phyloP scores from a whole-genome alignment of 2,797 vertebrate species.

The Odontamblyopus rebecca region DNA sequence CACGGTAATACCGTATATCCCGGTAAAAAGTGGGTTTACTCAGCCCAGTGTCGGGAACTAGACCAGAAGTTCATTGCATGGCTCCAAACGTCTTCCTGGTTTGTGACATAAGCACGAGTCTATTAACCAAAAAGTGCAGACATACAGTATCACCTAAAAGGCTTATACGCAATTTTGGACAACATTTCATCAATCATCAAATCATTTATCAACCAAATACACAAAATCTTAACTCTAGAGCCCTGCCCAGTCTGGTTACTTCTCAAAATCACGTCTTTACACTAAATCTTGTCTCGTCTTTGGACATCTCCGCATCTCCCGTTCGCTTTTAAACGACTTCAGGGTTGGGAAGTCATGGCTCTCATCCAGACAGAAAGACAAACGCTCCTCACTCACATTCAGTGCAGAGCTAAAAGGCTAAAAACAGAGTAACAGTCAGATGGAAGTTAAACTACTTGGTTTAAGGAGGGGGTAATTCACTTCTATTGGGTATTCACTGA shows the following conservation, averaged over 20 bases:
- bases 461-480: background rate
- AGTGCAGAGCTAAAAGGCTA: background rate
- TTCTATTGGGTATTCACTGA: too few species aligned
- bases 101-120: too few species aligned
- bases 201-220: background rate
- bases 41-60: too few species aligned
- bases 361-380: background rate
- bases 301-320: constrained; percentile 1
- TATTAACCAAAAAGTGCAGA: too few species aligned
- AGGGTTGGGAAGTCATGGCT: constrained; percentile 7
- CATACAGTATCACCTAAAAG: too few species aligned
- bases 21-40: too few species aligned
- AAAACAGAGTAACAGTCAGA: background rate
- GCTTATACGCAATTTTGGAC: background rate
- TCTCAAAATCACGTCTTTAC: background rate
- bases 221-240: background rate
- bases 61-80: too few species aligned
- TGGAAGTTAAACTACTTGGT: background rate
- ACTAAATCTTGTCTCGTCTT: background rate
- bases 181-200: background rate
- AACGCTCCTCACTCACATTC: background rate
- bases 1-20: too few species aligned
- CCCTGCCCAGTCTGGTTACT: background rate
- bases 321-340: constrained; percentile 6
- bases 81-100: too few species aligned